These are phyloP conservation scores for Lindbergichthys nudifrons DNA, from an alignment of 2,797 vertebrate species.

Conservation along the genomic window DNA sequence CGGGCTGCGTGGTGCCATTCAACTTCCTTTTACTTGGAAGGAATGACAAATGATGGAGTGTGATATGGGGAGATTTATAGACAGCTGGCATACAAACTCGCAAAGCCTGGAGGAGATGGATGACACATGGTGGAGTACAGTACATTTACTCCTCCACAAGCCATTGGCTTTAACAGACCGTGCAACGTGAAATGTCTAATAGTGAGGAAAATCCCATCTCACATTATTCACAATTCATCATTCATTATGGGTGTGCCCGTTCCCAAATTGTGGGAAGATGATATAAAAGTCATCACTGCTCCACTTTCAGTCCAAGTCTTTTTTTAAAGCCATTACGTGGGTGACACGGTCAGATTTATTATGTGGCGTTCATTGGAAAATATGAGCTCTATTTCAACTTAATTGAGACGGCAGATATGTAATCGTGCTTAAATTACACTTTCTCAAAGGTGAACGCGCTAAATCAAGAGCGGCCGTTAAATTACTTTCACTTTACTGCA, in stretches of 20 bases:
- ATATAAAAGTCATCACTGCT: slow-evolving; percentile 54
- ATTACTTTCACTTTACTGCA: slow-evolving; percentile 12
- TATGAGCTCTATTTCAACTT: slow-evolving; percentile 64
- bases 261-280: slow-evolving; percentile 62
- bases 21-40: slow-evolving; percentile 40
- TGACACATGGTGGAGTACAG: slow-evolving; percentile 69
- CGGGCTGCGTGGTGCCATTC: slow-evolving; percentile 43
- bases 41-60: slow-evolving; percentile 67
- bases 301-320: slow-evolving; percentile 39
- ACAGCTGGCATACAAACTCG: slow-evolving; percentile 70
- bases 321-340: slow-evolving; percentile 53
- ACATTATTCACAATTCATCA: slow-evolving; percentile 74
- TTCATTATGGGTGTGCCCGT: slow-evolving; percentile 65
- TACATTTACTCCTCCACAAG: slow-evolving; percentile 68
- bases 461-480: slow-evolving; percentile 43
- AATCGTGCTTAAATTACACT: slow-evolving; percentile 54
- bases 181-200: slow-evolving; percentile 69
- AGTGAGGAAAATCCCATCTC: slow-evolving; percentile 73
- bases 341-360: slow-evolving; percentile 53
- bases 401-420: slow-evolving; percentile 62
- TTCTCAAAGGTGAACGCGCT: slow-evolving; percentile 53
- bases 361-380: slow-evolving; percentile 53
- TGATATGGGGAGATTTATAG: slow-evolving; percentile 61
- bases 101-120: slow-evolving; percentile 61
- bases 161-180: slow-evolving; percentile 72